Evolutionary conservation across 2,888 invertebrate genomes (phyloP).

Genomic region (Orthonevra nobilis): DNA sequence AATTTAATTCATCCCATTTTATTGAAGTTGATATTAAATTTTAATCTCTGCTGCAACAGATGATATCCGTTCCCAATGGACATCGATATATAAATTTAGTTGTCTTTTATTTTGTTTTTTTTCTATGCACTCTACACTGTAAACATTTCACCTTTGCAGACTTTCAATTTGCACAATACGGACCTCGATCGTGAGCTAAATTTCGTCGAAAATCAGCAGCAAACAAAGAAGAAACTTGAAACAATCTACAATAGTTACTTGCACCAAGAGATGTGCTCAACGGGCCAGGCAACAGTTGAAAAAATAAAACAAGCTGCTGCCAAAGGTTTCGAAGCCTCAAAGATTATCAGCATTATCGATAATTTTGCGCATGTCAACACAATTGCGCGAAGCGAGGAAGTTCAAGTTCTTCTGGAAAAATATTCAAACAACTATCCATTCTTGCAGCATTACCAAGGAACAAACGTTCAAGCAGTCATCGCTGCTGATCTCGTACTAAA

Average conservation of each 20-base stretch:
- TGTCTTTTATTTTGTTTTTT: too few relatives aligned
- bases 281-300: conserved; percentile 75
- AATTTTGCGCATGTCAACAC: conserved; percentile 81
- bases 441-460: conserved; percentile 76
- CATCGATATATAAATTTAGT: too few relatives aligned
- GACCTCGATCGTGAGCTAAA: conserved; percentile 85
- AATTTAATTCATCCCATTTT: too few relatives aligned
- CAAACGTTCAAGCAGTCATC: conserved; percentile 75
- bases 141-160: conserved; percentile 80
- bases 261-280: conserved; percentile 72
- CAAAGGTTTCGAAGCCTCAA: conserved; percentile 83
- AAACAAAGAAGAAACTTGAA: conserved; percentile 76
- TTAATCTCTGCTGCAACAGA: too few relatives aligned
- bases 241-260: conserved; percentile 77
- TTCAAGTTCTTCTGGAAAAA: conserved; percentile 74
- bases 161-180: conserved; percentile 85
- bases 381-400: conserved; percentile 73
- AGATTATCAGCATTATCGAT: conserved; percentile 83
- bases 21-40: too few relatives aligned
- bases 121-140: too few relatives aligned
- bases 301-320: conserved; percentile 82
- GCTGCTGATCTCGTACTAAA: conserved; percentile 78
- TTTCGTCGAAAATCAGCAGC: conserved; percentile 84
- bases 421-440: conserved; percentile 75
- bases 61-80: too few relatives aligned